Conservation (phyloP, 2,888 invertebrate species). For the Marasmarcha lunaedactyla region DNA sequence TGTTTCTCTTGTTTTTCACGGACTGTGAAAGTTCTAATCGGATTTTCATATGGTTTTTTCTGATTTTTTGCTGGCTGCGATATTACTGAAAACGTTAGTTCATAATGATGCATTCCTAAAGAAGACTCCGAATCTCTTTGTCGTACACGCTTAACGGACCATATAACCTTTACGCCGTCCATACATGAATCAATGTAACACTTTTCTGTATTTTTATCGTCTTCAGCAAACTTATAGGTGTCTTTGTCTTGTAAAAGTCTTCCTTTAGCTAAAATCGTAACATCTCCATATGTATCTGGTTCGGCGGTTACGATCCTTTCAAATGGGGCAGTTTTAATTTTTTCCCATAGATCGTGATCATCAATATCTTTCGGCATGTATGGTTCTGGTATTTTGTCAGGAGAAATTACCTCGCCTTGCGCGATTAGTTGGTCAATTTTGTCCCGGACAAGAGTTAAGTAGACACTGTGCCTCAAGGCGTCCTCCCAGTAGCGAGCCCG, state of each 20-base stretch:
- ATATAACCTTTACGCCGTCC: slow-evolving; percentile 70
- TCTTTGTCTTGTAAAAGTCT: slow-evolving; percentile 65
- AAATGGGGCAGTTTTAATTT: slow-evolving; percentile 57
- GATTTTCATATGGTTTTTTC: slow-evolving; percentile 58
- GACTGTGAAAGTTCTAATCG: slow-evolving; percentile 75
- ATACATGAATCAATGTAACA: slow-evolving; percentile 56
- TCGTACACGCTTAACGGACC: slow-evolving; percentile 77
- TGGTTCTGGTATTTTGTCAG: slow-evolving; percentile 29
- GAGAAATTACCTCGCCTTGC: slow-evolving; percentile 32
- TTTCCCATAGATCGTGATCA: slow-evolving; percentile 60
- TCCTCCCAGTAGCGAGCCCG: slow-evolving; percentile 74
- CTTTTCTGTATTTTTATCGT: slow-evolving; percentile 34
- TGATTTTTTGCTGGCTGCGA: slow-evolving; percentile 61
- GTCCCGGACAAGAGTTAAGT: slow-evolving; percentile 72
- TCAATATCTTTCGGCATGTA: slow-evolving; percentile 37
- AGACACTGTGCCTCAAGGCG: slow-evolving; percentile 76
- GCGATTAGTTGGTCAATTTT: slow-evolving; percentile 63
- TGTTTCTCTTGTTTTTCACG: slow-evolving; percentile 36
- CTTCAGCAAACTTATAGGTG: slow-evolving; percentile 70
- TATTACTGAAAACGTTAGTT: slow-evolving; percentile 75
- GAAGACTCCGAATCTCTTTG: slow-evolving; percentile 67
- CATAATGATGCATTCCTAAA: slow-evolving; percentile 67
- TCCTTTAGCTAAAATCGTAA: slow-evolving; percentile 74
- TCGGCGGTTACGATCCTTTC: slow-evolving; percentile 43
- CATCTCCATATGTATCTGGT: slow-evolving; percentile 71